Percentiles rank a stretch among this genome's conserved stretches.
These are phyloP conservation scores for Idaea dimidiata DNA, from an alignment of 2,888 invertebrate genomes.

Conservation along the genomic window DNA sequence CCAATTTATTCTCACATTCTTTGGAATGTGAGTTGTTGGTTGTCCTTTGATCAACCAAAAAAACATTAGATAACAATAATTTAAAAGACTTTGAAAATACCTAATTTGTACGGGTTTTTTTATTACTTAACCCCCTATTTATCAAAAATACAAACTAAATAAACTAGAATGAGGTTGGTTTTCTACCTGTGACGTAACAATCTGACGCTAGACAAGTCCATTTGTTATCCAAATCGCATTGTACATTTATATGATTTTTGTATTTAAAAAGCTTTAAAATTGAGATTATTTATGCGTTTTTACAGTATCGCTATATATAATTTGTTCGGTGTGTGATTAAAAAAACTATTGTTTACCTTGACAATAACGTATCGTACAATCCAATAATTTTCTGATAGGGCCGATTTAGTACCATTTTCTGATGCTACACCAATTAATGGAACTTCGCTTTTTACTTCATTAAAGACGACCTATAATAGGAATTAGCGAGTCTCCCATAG, in stretches of 20 bases:
- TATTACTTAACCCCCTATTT: too few relatives aligned
- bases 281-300: constrained; percentile 77
- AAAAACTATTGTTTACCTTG: constrained; percentile 48
- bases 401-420: constrained; percentile 23
- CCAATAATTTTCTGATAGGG: constrained; percentile 5
- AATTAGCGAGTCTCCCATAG: too few relatives aligned
- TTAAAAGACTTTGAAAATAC: too few relatives aligned
- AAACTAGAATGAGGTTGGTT: neutral
- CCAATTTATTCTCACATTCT: too few relatives aligned
- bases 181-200: neutral
- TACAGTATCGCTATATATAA: constrained; percentile 51
- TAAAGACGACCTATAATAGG: too few relatives aligned
- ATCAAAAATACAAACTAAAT: neutral
- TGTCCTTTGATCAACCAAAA: too few relatives aligned
- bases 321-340: constrained; percentile 43
- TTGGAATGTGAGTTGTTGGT: too few relatives aligned
- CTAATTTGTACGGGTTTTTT: too few relatives aligned
- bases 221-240: constrained; percentile 11
- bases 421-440: too few relatives aligned
- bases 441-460: too few relatives aligned
- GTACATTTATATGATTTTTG: constrained; percentile 55
- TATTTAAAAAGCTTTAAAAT: constrained; percentile 75
- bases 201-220: neutral
- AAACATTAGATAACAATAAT: too few relatives aligned
- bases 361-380: constrained; percentile 59